Evolutionary conservation across 2,113 vertebrate genomes (phyloP), one percentile per base, ranked within the genome.

Genomic region (Oenanthe oenanthe): DNA sequence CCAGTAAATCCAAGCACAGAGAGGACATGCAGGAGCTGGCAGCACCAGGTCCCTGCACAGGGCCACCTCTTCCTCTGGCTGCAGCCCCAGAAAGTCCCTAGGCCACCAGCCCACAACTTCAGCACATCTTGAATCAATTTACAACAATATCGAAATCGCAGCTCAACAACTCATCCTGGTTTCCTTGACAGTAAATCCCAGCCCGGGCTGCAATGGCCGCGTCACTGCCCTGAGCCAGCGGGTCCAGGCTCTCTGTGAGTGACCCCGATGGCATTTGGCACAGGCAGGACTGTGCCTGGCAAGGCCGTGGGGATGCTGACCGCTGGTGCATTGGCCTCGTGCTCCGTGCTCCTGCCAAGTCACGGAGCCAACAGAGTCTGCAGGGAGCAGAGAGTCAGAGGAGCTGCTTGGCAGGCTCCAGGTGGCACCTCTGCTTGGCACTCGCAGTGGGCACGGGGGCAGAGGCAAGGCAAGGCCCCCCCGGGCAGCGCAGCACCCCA

Each of bases 161-260:
- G 84, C 95, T 92, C 20, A 2, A n/a, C 86, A 71, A 54, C 82
- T 90, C 79, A 1, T 82, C 88, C 71, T 2, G 2, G 71, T 94
- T 88, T 95, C 96, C 96, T 93, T 97, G 92, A 90, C 95, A 96
- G 92, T 96, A 96, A 97, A 97, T 95, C 95, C 96, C 92, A 92
- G 60, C 75, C 70, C 1, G 2, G 82, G 91, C 90, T 75, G 93
- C 51, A 26, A 5, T 9, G 82, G 63, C 31, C 7, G 1, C 15
- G 65, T 61, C 67, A 28, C 13, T 36, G 84, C 86, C 20, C 1
- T 11, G 70, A 88, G 85, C 54, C 92, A 88, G 78, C 1, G 6
- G 85, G 32, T 22, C 45, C 29, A 1, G 47, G 75, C 51, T 89
- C 54, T 21, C 58, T 7, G 66, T 0, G n/a, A 56, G 63, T 85